These are phyloP conservation scores for Limenitis camilla DNA, from an alignment of 2,888 invertebrate genomes.

Conservation along the genomic window DNA sequence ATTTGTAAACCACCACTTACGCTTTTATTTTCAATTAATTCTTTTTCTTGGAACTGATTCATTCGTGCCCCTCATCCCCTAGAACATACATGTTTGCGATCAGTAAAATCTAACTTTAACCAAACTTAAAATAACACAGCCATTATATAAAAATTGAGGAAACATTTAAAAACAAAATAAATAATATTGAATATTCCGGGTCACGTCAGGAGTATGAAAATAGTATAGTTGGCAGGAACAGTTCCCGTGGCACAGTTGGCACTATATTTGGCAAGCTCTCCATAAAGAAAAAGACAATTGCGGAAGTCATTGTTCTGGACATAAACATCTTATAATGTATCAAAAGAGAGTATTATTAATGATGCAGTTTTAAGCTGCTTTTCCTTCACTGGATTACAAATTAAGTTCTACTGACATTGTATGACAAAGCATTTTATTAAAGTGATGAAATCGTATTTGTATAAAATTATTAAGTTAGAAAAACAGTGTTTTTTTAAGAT, in stretches of 20 bases:
- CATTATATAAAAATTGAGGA: too few species aligned
- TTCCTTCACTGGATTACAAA: neutral
- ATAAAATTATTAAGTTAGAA: neutral
- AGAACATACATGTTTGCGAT: too few species aligned
- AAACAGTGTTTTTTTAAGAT: too few species aligned
- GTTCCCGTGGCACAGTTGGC: constrained; percentile 46
- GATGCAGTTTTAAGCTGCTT: neutral
- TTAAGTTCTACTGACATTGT: neutral
- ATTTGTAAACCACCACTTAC: too few species aligned
- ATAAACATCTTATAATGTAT: constrained; percentile 26
- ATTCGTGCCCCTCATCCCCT: too few species aligned
- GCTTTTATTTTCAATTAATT: too few species aligned
- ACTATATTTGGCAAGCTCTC: constrained; percentile 25
- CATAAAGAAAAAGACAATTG: constrained; percentile 27
- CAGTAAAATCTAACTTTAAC: too few species aligned
- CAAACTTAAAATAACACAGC: too few species aligned
- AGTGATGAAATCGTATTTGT: too few species aligned
- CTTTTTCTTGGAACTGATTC: too few species aligned
- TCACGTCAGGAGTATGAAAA: constrained; percentile 27
- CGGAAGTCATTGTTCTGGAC: constrained; percentile 28
- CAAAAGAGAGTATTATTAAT: constrained; percentile 19
- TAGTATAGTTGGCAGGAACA: constrained; percentile 43
- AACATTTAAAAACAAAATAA: neutral
- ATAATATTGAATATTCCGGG: constrained; percentile 12
- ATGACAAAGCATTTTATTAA: too few species aligned